Conservation (phyloP, 2,797 vertebrate genomes). For the Naso thynnoides region DNA sequence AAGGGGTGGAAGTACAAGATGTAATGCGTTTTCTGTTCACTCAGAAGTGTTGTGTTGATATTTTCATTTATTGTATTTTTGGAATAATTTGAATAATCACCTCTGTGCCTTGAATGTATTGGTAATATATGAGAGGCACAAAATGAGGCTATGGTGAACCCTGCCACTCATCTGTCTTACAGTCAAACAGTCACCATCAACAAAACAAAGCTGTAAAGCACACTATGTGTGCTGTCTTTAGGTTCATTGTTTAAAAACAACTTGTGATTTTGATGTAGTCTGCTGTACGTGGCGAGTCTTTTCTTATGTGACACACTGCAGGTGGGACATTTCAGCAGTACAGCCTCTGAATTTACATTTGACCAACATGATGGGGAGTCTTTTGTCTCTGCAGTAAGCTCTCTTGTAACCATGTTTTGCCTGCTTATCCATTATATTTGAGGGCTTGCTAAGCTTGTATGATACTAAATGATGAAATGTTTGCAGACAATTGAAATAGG, state of each 20-base stretch:
- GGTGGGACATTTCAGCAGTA: conserved; percentile 21
- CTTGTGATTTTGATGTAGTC: conserved; percentile 6
- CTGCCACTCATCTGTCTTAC: conserved; percentile 5
- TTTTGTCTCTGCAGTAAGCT: conserved; percentile 19
- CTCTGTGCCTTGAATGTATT: background rate
- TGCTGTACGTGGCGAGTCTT: background rate
- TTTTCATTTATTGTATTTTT: background rate
- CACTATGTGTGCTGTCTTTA: conserved; percentile 7
- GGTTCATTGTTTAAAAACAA: conserved; percentile 18
- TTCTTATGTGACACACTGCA: conserved; percentile 17
- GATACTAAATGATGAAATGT: conserved; percentile 26
- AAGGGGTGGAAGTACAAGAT: too few relatives aligned
- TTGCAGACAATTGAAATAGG: conserved; percentile 27
- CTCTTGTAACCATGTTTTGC: background rate
- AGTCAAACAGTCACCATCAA: conserved; percentile 6
- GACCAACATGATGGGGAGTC: conserved; percentile 8
- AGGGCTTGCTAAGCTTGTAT: conserved; percentile 3
- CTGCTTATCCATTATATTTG: conserved; percentile 20
- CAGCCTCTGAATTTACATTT: conserved; percentile 14
- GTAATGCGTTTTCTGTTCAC: too few relatives aligned
- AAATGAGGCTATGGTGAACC: background rate
- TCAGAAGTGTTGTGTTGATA: too few relatives aligned
- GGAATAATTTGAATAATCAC: background rate
- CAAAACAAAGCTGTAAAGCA: background rate
- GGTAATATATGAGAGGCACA: background rate